Percentiles rank a stretch among this genome's conserved stretches.
phyloP scores from a whole-genome alignment of 2,888 invertebrate species.

The Mythimna loreyi region DNA sequence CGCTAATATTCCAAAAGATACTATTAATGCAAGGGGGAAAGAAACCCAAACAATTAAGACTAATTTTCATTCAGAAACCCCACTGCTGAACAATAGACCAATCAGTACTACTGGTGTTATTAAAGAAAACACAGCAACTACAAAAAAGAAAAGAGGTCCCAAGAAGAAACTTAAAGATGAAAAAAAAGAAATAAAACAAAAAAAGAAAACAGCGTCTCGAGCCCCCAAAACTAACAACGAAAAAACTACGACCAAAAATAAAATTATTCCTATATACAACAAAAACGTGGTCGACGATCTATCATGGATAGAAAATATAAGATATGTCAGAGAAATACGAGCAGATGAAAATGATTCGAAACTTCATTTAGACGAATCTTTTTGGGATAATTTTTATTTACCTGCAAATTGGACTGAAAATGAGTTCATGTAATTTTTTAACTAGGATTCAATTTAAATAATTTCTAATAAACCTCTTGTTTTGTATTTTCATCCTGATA shows the following conservation, averaged over 20 bases:
- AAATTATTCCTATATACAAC: conserved; percentile 48
- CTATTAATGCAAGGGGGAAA: background rate
- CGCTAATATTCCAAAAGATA: background rate
- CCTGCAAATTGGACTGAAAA: conserved; percentile 72
- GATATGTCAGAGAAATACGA: conserved; percentile 76
- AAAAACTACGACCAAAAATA: background rate
- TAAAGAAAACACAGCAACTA: background rate
- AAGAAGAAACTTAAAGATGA: conserved; percentile 43
- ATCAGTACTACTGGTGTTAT: background rate
- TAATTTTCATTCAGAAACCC: conserved; percentile 22
- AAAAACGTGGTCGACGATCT: conserved; percentile 66
- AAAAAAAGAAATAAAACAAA: conserved; percentile 18
- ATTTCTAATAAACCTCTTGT: background rate
- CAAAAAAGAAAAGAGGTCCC: conserved; percentile 51
- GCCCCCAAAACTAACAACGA: conserved; percentile 2
- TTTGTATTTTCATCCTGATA: background rate
- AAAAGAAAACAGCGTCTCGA: conserved; percentile 7
- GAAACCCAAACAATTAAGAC: background rate
- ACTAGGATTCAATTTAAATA: background rate
- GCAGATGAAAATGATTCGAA: conserved; percentile 71
- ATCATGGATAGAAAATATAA: conserved; percentile 81
- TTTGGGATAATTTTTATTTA: conserved; percentile 78
- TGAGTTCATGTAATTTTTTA: conserved; percentile 67
- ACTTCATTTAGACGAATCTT: conserved; percentile 65
- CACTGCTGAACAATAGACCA: background rate